Evolutionary conservation across 2,797 vertebrate genomes (phyloP), one percentile per base, ranked within the genome.

Genomic region (Lepidocolaptes lacrymiger): DNA sequence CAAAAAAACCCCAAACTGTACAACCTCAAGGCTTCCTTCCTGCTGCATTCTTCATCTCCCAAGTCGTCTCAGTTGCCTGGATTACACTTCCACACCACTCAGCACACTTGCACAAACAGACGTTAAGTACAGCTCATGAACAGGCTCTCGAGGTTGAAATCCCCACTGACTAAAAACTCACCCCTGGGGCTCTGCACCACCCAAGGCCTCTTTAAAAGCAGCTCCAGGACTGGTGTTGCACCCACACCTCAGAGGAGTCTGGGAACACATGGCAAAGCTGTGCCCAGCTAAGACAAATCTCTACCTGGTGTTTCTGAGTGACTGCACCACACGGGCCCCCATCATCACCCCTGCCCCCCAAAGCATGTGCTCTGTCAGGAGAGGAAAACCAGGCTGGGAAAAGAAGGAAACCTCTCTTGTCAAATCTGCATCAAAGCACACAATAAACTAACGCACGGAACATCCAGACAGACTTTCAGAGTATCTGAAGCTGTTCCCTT

Each of bases 51-150:
- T 75, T 48, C 37, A 12, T 12, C 66, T 27, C 93, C 52, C 52
- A 49, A 3, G 54, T 63, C 73, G 56, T 72, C 73, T 73, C 54
- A 66, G 58, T 9, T 87, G 49, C 62, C 87, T 28, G n/a, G 41
- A 48, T 55, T 8, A 4, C 84, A 68, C 81, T 54, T 86, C 75
- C 79, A 74, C 75, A 30, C 46, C 73, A 30, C 3, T 59, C 85
- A 30, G 32, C 41, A 22, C 82, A 93, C 91, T 62, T 94, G 82
- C 95, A 89, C 61, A 32, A 96, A 87, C 91, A 43, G n/a, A 1
- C 13, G 0, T 36, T 46, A 32, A 46, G 63, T 21, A 79, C 81
- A 56, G 84, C 69, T 55, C 81, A 55, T 46, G 58, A 80, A 67
- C 82, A 72, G 54, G 37, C 44, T 46, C 77, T 61, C 5, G 6